A percentile compares a stretch with the other conserved stretches of the same genome.
Conservation (phyloP, 2,797 vertebrate species). For the Pachyuromys duprasi region DNA sequence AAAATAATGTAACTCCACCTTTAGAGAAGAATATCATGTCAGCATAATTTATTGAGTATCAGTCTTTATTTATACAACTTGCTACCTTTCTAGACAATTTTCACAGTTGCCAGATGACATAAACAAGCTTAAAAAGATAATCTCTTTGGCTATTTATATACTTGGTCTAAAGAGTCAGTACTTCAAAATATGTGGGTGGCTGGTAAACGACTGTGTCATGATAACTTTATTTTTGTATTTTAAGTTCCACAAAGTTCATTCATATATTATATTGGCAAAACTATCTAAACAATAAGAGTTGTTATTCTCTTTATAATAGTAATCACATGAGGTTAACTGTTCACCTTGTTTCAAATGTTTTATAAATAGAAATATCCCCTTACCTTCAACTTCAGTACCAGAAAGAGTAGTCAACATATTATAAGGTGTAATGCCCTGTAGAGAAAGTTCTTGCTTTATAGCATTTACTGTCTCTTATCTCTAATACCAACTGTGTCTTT, state of each 20-base stretch:
- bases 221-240: neutral
- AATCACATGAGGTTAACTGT: neutral
- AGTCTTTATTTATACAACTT: neutral
- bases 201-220: neutral
- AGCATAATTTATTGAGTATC: neutral
- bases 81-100: neutral
- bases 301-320: neutral
- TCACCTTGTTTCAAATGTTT: neutral
- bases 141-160: neutral
- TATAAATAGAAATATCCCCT: neutral
- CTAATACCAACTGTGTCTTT: neutral
- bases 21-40: neutral
- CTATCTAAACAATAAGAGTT: neutral
- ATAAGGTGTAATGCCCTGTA: neutral
- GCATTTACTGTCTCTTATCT: neutral
- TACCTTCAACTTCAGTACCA: neutral
- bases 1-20: neutral
- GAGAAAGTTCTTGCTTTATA: neutral
- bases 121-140: neutral
- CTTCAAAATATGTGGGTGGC: neutral
- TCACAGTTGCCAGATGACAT: neutral
- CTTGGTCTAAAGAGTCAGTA: neutral
- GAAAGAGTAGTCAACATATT: neutral
- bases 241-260: neutral
- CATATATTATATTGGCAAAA: neutral